phyloP scores from a whole-genome alignment of 1,140 invertebrate genomes.

The Drosophila saltans region DNA sequence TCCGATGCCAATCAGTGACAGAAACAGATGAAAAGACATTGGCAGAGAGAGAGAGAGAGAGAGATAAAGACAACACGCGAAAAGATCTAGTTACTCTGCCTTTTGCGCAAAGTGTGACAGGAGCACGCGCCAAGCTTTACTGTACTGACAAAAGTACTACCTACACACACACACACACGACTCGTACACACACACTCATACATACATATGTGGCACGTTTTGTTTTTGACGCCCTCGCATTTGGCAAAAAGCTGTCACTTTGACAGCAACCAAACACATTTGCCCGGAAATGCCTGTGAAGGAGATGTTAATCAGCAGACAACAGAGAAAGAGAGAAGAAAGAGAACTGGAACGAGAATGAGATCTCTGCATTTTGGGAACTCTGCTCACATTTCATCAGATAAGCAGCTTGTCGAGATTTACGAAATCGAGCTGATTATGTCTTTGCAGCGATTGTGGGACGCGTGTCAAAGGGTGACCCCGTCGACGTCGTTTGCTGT shows the following conservation, averaged over 20 bases:
- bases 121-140: conserved; percentile 65
- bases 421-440: conserved; percentile 81
- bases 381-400: conserved; percentile 78
- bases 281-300: conserved; percentile 50
- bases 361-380: conserved; percentile 48
- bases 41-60: not conserved
- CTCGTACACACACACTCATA: too few relatives aligned
- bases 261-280: conserved; percentile 48
- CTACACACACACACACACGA: not conserved
- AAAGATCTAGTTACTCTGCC: conserved; percentile 22
- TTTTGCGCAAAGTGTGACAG: conserved; percentile 47
- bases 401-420: conserved; percentile 82
- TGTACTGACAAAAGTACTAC: conserved; percentile 53
- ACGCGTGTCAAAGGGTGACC: conserved; percentile 70
- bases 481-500: conserved; percentile 13
- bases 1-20: conserved; percentile 68
- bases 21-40: not conserved
- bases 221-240: conserved; percentile 40
- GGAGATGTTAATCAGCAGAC: conserved; percentile 74
- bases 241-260: conserved; percentile 59
- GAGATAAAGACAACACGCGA: not conserved
- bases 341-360: not conserved
- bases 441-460: conserved; percentile 49
- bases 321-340: not conserved
- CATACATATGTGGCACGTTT: conserved; percentile 37